phyloP scores from a whole-genome alignment of 2,888 invertebrate species.

The Meliscaeva auricollis region DNA sequence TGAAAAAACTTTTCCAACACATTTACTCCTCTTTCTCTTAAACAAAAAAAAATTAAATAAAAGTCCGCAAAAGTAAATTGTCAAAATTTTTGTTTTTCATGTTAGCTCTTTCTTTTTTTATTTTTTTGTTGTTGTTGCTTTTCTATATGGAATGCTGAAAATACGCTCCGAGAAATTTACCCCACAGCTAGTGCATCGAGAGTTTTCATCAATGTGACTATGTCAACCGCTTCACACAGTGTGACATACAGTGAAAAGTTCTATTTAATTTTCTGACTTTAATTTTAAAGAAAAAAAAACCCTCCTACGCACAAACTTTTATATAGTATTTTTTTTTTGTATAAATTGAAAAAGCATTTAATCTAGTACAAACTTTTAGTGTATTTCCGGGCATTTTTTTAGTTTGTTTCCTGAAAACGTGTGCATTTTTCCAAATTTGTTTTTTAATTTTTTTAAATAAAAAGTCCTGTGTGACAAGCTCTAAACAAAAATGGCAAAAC shows the following conservation, averaged over 20 bases:
- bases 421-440: constrained; percentile 51
- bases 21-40: constrained; percentile 24
- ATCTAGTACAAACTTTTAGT: constrained; percentile 60
- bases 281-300: not conserved
- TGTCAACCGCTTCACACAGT: constrained; percentile 62
- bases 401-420: constrained; percentile 37
- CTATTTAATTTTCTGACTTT: constrained; percentile 16
- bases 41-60: not conserved
- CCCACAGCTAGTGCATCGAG: constrained; percentile 64
- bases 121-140: not conserved
- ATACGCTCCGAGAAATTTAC: constrained; percentile 51
- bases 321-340: constrained; percentile 12
- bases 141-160: constrained; percentile 19
- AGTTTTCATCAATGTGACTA: constrained; percentile 69
- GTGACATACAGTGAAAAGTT: constrained; percentile 65
- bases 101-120: not conserved
- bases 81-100: constrained; percentile 42
- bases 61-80: constrained; percentile 52
- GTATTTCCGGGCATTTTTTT: constrained; percentile 61
- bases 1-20: constrained; percentile 36
- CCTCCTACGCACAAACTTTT: constrained; percentile 21
- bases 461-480: constrained; percentile 1
- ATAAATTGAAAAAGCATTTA: constrained; percentile 53
- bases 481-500: constrained; percentile 56
- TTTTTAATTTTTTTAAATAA: not conserved